Conservation (phyloP, 2,113 vertebrate genomes). For the Cyphotilapia sp. region DNA sequence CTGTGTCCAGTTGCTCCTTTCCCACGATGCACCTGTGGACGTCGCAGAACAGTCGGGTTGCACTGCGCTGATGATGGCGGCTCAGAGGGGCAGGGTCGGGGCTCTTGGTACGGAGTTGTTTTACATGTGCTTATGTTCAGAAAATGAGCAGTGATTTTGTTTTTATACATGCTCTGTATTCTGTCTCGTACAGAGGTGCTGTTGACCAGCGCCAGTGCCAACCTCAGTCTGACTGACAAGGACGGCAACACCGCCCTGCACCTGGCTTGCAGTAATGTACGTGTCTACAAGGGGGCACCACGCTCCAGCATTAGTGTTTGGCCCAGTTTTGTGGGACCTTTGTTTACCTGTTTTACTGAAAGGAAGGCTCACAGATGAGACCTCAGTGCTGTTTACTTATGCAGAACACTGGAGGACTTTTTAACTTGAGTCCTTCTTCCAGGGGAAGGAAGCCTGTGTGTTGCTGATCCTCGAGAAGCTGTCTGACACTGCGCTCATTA, state of each 20-base stretch:
- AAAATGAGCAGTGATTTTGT: background rate
- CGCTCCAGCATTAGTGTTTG: background rate
- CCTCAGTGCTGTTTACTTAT: background rate
- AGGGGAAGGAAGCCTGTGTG: conserved; percentile 95
- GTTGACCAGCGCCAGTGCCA: conserved; percentile 74
- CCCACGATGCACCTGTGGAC: conserved; percentile 80
- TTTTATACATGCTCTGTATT: background rate
- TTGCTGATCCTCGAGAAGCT: conserved; percentile 92
- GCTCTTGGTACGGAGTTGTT: conserved; percentile 73
- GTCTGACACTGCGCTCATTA: conserved; percentile 81
- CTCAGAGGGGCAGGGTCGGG: conserved; percentile 74
- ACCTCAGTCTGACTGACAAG: conserved; percentile 80
- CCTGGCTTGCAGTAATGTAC: conserved; percentile 88
- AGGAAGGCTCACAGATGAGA: background rate
- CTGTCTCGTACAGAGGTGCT: conserved; percentile 75
- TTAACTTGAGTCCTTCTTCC: background rate
- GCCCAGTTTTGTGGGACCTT: background rate
- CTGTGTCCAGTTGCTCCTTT: conserved; percentile 88
- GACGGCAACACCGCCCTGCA: conserved; percentile 88
- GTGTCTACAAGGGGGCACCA: conserved; percentile 42
- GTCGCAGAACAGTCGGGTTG: conserved; percentile 75
- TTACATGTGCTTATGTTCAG: background rate
- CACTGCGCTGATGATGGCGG: conserved; percentile 87
- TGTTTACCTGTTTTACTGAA: background rate
- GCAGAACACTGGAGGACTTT: background rate